Percentiles rank a stretch among this genome's conserved stretches.
These are phyloP conservation scores for Alcedo atthis DNA, from an alignment of 2,797 vertebrate species.

Conservation along the genomic window DNA sequence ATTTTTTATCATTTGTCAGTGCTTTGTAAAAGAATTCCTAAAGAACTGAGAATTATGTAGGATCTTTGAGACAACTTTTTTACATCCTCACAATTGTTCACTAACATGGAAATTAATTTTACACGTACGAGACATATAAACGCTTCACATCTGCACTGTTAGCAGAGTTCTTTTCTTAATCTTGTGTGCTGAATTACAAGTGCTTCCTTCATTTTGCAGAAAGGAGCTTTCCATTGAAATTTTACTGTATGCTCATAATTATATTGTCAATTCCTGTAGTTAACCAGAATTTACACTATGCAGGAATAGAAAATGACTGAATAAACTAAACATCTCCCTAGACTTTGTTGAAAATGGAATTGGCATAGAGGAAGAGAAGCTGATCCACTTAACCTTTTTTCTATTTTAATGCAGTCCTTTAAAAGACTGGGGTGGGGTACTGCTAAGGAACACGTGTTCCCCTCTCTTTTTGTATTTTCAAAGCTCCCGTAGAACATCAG, in stretches of 20 bases:
- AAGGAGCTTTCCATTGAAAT: constrained; percentile 5
- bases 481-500: not conserved
- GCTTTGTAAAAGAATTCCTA: not conserved
- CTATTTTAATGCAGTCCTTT: constrained; percentile 11
- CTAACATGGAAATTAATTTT: not conserved
- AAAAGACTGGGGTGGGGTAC: not conserved
- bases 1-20: not conserved
- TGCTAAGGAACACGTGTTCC: fast-evolving
- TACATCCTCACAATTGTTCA: constrained; percentile 12
- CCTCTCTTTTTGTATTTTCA: not conserved
- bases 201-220: constrained; percentile 30
- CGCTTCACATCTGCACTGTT: not conserved
- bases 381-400: constrained; percentile 50
- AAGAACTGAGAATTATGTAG: not conserved
- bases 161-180: constrained; percentile 31
- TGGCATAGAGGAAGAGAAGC: constrained; percentile 14
- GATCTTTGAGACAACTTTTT: constrained; percentile 7
- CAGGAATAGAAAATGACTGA: constrained; percentile 36
- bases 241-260: constrained; percentile 14
- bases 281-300: constrained; percentile 35
- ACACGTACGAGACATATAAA: not conserved
- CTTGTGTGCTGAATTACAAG: constrained; percentile 1
- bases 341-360: constrained; percentile 31
- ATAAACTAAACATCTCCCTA: constrained; percentile 35
- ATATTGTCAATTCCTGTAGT: constrained; percentile 44